These are phyloP conservation scores for Dipus sagitta DNA, from an alignment of 2,797 vertebrate species.

Conservation along the genomic window DNA sequence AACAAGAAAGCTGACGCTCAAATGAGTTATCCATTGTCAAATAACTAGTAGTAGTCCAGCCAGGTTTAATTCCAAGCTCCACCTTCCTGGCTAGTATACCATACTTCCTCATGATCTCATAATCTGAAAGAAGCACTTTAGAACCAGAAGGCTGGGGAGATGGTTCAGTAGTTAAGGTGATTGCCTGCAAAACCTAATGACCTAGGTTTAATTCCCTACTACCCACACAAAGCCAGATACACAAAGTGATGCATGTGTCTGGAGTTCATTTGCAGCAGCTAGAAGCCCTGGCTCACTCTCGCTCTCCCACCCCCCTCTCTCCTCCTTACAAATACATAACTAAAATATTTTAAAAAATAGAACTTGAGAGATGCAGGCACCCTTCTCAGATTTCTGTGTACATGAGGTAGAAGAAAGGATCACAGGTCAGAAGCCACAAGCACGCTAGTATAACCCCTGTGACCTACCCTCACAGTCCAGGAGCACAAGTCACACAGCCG, in stretches of 20 bases:
- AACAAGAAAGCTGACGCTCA: not conserved
- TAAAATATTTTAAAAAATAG: too few species aligned
- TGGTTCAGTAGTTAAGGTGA: too few species aligned
- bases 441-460: not conserved
- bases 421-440: not conserved
- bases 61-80: not conserved
- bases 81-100: not conserved
- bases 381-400: not conserved
- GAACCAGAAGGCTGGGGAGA: not conserved
- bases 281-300: too few species aligned
- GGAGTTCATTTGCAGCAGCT: too few species aligned
- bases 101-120: not conserved
- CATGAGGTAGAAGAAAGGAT: not conserved
- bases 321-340: too few species aligned
- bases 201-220: too few species aligned
- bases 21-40: not conserved
- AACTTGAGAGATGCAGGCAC: not conserved
- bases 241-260: too few species aligned
- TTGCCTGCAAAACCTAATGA: too few species aligned
- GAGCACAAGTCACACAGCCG: not conserved
- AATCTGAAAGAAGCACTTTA: slow-evolving; percentile 32
- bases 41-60: not conserved
- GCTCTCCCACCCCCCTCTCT: too few species aligned
- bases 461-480: not conserved
- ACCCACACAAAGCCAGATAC: too few species aligned